These are phyloP conservation scores for Phragmatobia fuliginosa DNA, from an alignment of 2,888 invertebrate genomes.

Conservation along the genomic window DNA sequence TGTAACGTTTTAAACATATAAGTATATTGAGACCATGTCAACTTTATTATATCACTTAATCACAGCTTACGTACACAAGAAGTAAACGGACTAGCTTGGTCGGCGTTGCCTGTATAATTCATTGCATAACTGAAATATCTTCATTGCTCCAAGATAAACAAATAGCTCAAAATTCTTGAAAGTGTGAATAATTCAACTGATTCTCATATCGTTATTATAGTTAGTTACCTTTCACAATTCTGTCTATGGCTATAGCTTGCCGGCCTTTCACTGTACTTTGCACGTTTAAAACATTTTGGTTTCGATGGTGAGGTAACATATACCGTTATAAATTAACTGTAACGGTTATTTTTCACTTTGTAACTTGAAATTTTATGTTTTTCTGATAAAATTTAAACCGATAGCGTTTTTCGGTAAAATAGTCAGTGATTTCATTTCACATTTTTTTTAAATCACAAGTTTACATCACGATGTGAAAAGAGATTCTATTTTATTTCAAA, in stretches of 20 bases:
- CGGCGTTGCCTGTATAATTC: constrained; percentile 25
- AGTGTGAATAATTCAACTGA: constrained; percentile 71
- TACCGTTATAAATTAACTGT: constrained; percentile 18
- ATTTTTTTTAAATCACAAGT: background rate
- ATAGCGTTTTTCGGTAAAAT: background rate
- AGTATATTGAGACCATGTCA: constrained; percentile 15
- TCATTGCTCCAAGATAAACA: constrained; percentile 39
- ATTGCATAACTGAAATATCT: constrained; percentile 37
- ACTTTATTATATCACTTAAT: constrained; percentile 7
- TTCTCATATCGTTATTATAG: constrained; percentile 54
- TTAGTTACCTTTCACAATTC: constrained; percentile 72
- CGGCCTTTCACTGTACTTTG: constrained; percentile 65
- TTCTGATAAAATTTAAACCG: background rate
- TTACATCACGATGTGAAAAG: background rate
- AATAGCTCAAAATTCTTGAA: constrained; percentile 62
- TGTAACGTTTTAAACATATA: background rate
- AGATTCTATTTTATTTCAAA: background rate
- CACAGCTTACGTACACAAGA: constrained; percentile 23
- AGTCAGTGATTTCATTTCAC: background rate
- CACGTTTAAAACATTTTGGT: constrained; percentile 29
- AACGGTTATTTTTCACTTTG: constrained; percentile 1
- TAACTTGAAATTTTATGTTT: background rate
- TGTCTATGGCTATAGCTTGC: constrained; percentile 63
- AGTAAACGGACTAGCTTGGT: constrained; percentile 24
- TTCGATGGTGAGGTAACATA: constrained; percentile 13